Percentiles rank a stretch among this genome's conserved stretches.
phyloP scores from a whole-genome alignment of 2,888 invertebrate genomes.

The Sesia bembeciformis region DNA sequence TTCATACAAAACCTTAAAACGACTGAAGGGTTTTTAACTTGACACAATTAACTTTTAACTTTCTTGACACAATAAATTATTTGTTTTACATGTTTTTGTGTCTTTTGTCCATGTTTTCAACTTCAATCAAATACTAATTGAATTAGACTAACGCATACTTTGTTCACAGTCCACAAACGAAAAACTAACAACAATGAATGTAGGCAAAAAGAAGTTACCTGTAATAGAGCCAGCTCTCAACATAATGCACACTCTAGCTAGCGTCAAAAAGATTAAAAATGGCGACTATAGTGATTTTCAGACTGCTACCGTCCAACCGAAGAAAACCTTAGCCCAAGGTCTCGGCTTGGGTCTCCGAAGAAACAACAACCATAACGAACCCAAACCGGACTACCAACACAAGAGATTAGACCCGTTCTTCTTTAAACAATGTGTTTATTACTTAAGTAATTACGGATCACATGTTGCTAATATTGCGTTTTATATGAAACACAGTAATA shows the following conservation, averaged over 20 bases:
- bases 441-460: conserved; percentile 86
- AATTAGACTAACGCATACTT: background rate
- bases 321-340: conserved; percentile 57
- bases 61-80: too few species aligned
- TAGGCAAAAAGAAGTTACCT: conserved; percentile 58
- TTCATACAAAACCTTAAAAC: too few species aligned
- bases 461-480: conserved; percentile 83
- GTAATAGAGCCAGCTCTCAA: conserved; percentile 75
- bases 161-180: conserved; percentile 51
- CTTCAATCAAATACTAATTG: too few species aligned
- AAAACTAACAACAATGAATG: conserved; percentile 53
- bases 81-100: too few species aligned
- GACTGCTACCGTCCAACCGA: conserved; percentile 44
- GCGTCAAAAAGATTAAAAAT: conserved; percentile 70
- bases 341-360: conserved; percentile 61
- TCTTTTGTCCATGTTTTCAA: too few species aligned
- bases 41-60: too few species aligned
- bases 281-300: conserved; percentile 73
- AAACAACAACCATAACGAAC: conserved; percentile 42
- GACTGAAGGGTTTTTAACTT: too few species aligned
- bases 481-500: conserved; percentile 81
- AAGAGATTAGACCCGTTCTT: conserved; percentile 71
- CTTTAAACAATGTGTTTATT: conserved; percentile 87
- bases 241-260: conserved; percentile 74
- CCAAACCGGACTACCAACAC: conserved; percentile 43